Base-by-base conservation (phyloP, 2,888 invertebrate species). In the Euclidia mi region DNA sequence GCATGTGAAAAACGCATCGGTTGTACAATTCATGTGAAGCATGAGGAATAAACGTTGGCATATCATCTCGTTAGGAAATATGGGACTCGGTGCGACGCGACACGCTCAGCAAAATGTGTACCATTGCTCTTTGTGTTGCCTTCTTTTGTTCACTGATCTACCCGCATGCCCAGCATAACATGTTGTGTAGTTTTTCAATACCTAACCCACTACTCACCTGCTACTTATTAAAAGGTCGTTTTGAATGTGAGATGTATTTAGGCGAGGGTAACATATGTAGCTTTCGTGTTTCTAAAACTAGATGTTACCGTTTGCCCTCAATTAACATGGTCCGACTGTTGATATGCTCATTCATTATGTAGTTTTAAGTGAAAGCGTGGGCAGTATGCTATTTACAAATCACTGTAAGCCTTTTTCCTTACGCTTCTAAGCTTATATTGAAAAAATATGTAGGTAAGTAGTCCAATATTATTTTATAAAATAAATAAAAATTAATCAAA, bases 21-120 rank as follows among this genome's bases (percentile, higher is more conserved):
- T 65, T 60, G 71, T 65, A 76, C 78, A 79, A 82, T 84, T 82
- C 77, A 76, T 78, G 74, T 79, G 74, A 79, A 74, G 63, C 71
- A 79, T 81, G 81, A 81, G 81, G 79, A 85, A 88, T 88, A 89
- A 88, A 86, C 83, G 88, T 75, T 82, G 84, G 82, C 85, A 83
- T 86, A 91, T 92, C 90, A 92, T 90, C 90, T 90, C 89, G 90
- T 92, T 92, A 92, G 88, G 85, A 89, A 88, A 93, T 92, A 91
- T 93, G 87, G 92, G 87, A 82, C 92, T 86, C 87, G 84, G 82
- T 83, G 87, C 84, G 86, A 86, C 82, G 82, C n/a, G n/a, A n/a
- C n/a, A n/a, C 86, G 88, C 88, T 90, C 88, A 76, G 85, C 85
- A 84, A 88, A 90, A 91, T 90, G 90, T 89, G 89, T 89, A 85